phyloP scores from a whole-genome alignment of 2,888 invertebrate species.

The Nipponacmea schrenckii region DNA sequence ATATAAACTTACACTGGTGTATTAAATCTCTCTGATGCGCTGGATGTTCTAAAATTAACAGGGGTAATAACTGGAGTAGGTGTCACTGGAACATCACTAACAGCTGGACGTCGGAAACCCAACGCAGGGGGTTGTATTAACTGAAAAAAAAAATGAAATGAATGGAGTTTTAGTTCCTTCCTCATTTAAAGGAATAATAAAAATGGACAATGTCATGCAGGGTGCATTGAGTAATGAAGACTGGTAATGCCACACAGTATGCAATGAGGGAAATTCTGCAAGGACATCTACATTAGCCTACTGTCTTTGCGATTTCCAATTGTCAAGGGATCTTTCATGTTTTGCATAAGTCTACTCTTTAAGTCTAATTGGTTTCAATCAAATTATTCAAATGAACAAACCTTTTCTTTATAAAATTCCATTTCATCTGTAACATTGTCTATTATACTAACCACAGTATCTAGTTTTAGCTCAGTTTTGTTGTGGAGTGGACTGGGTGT shows the following conservation, averaged over 20 bases:
- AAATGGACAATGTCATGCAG: not conserved
- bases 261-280: no score
- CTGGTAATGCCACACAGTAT: not conserved
- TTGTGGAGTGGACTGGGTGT: constrained; percentile 20
- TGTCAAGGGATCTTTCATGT: no score
- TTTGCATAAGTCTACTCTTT: no score
- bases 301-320: no score
- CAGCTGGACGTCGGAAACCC: constrained; percentile 57
- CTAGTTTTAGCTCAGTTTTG: constrained; percentile 44
- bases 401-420: constrained; percentile 58
- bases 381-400: no score
- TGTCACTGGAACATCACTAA: constrained; percentile 41
- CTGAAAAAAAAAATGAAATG: constrained; percentile 41
- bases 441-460: constrained; percentile 55
- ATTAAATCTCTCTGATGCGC: constrained; percentile 40
- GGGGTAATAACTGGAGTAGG: constrained; percentile 43
- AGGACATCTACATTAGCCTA: no score
- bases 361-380: no score
- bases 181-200: no score
- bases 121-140: constrained; percentile 52
- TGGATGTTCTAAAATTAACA: constrained; percentile 32
- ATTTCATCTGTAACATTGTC: constrained; percentile 59
- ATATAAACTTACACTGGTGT: constrained; percentile 41
- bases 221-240: no score
- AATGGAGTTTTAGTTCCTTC: no score